phyloP scores from a whole-genome alignment of 2,113 vertebrate species.

The Marmota monax region DNA sequence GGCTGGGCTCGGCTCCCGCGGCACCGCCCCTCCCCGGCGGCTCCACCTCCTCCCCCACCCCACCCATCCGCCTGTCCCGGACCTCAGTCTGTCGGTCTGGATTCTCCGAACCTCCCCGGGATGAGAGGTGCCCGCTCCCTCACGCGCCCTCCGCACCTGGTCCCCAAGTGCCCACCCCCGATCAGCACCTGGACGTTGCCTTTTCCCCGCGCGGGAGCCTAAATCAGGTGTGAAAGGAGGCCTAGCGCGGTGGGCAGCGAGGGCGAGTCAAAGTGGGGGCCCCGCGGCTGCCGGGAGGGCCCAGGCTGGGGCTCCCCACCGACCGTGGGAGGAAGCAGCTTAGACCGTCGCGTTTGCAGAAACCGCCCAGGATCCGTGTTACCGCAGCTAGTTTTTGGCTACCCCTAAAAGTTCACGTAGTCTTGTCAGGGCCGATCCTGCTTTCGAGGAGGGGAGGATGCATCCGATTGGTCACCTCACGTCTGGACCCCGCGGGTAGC shows the following conservation, averaged over 20 bases:
- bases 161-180: not conserved
- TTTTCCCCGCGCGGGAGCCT: not conserved
- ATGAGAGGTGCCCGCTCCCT: not conserved
- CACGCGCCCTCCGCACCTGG: not conserved
- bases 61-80: accelerated
- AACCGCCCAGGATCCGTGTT: not conserved
- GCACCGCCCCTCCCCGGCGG: conserved; percentile 68
- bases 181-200: not conserved
- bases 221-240: conserved; percentile 55
- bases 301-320: not conserved
- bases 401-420: conserved; percentile 45
- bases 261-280: not conserved
- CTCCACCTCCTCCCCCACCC: conserved; percentile 58
- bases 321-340: not conserved
- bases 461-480: not conserved
- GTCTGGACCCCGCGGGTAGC: not conserved
- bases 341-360: not conserved
- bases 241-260: not conserved
- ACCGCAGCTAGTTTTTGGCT: not conserved
- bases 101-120: not conserved
- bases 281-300: not conserved
- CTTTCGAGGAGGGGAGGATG: not conserved
- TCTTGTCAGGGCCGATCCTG: not conserved
- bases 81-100: not conserved
- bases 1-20: conserved; percentile 49